Base-by-base conservation (phyloP, 1,140 invertebrate genomes). In the Coptotermes formosanus region DNA sequence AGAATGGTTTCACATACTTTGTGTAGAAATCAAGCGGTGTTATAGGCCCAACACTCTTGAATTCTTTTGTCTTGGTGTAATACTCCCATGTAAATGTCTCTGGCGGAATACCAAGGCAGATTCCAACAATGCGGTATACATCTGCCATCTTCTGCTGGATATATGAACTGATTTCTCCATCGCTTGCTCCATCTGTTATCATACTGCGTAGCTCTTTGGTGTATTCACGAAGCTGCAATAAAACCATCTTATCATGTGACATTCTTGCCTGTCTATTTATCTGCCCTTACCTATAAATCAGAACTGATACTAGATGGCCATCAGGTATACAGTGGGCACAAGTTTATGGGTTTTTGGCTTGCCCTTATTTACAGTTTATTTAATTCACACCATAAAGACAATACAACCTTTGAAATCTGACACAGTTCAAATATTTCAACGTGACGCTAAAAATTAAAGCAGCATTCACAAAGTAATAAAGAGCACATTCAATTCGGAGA, bases 11-110 rank as follows among this genome's bases (percentile, higher is more conserved):
- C 0, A 98, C 95, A 89, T 95, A 93, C 83, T 94, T 92, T 85
- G 95, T 92, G 89, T 98, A 98, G 90, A 98, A 98, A 82, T 97
- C 93, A 3, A 94, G 88, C 16, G 97, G 95, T 11, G 94, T 95
- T 2, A 98, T 92, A 0, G 96, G 94, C 0, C 96, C 97, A 84
- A 97, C 91, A 30, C 90, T 93, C 83, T 95, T 92, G 90, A 95
- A 97, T 32, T 91, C 91, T 90, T 98, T 98, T 16, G 94, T 94
- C 89, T 97, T 98, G 89, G 97, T 96, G 90, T 97, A 97, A 91
- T 96, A 98, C 88, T 96, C 96, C 94, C 96, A 98, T 1, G 93
- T 95, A 89, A 98, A 95, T 48, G 93, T 95, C 87, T 96, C 93
- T n/a, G 94, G 93, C 7, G 97, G 97, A 59, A 96, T 94, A 83